Evolutionary conservation across 2,113 vertebrate genomes (phyloP).

Genomic region (Corynorhinus townsendii): DNA sequence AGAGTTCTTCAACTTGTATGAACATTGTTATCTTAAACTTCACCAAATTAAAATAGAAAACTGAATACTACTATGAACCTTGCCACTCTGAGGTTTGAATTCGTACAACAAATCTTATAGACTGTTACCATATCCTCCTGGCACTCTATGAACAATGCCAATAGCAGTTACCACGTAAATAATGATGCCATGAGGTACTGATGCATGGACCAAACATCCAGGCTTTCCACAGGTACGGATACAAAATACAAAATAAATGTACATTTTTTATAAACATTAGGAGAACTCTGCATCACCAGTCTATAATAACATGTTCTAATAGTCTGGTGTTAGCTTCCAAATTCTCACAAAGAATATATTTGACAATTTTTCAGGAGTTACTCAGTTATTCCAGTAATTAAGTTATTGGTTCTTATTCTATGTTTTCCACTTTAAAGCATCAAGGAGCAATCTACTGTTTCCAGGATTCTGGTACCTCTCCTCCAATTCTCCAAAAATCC

Average conservation of each 20-base stretch:
- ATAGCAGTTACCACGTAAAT: neutral
- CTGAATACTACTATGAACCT: neutral
- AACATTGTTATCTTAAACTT: neutral
- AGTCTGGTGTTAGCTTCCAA: neutral
- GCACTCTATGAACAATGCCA: neutral
- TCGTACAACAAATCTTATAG: neutral
- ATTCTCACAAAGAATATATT: neutral
- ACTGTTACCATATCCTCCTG: neutral
- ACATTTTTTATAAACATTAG: neutral
- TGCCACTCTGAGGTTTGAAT: neutral
- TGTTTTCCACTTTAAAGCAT: neutral
- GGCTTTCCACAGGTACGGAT: neutral
- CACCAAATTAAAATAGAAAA: neutral
- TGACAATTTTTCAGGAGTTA: slow-evolving; percentile 5
- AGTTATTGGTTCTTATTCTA: neutral
- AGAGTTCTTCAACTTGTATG: neutral
- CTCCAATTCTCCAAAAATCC: neutral
- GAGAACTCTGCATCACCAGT: neutral
- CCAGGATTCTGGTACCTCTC: neutral
- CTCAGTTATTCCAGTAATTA: neutral
- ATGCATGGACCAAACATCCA: neutral
- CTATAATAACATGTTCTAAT: neutral
- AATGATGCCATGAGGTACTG: neutral
- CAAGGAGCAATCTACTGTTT: neutral
- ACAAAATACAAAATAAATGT: neutral